A percentile compares a stretch with the other conserved stretches of the same genome.
Evolutionary conservation across 2,797 vertebrate species (phyloP).

Genomic region (Aselliscus stoliczkanus): DNA sequence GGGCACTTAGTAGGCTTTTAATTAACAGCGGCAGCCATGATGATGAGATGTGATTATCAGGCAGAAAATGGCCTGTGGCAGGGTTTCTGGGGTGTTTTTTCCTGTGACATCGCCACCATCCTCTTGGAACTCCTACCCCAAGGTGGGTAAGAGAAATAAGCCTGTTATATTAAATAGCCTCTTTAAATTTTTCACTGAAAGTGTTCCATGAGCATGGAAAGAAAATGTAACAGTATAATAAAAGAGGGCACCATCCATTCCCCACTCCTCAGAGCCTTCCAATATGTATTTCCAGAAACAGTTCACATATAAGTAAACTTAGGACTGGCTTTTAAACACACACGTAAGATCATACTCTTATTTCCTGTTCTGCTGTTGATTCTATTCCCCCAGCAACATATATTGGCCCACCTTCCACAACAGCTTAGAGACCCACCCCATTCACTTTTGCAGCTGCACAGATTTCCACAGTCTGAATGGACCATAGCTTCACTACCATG

Average conservation of each 20-base stretch:
- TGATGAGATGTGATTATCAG: neutral
- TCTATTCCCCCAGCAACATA: neutral
- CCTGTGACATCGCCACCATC: neutral
- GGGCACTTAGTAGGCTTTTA: neutral
- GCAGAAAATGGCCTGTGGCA: neutral
- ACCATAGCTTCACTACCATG: neutral
- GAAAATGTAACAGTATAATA: neutral
- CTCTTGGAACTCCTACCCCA: neutral
- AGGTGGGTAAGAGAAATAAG: neutral
- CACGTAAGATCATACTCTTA: neutral
- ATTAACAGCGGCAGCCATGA: neutral
- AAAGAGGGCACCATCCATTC: neutral
- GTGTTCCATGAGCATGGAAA: neutral
- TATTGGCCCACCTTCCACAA: neutral
- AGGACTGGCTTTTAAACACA: neutral
- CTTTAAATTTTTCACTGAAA: neutral
- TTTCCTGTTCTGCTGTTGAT: neutral
- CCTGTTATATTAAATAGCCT: neutral
- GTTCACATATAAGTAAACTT: neutral
- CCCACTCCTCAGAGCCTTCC: neutral
- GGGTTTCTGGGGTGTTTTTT: neutral
- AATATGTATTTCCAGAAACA: neutral
- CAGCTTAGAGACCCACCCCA: neutral
- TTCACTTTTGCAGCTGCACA: neutral
- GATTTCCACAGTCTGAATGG: neutral